Conservation (phyloP, 2,888 invertebrate species). For the Serripes groenlandicus region DNA sequence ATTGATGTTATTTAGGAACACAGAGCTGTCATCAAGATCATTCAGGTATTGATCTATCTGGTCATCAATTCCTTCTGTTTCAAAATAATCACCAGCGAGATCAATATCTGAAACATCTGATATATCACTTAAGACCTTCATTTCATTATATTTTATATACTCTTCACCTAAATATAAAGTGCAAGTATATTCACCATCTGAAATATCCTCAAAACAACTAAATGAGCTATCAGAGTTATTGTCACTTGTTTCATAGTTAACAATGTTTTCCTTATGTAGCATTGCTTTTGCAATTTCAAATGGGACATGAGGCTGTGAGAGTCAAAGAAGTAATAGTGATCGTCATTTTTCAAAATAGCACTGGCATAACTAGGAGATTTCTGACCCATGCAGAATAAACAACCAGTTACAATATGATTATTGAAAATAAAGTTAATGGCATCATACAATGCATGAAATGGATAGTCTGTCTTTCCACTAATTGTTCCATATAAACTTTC, state of each 20-base stretch:
- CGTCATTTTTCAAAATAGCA: neutral
- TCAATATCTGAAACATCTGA: constrained; percentile 2
- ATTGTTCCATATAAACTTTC: neutral
- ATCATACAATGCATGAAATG: neutral
- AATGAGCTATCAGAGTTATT: constrained; percentile 1
- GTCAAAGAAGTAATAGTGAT: neutral
- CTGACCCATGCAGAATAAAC: neutral
- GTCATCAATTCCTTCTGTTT: neutral
- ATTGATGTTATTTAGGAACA: neutral
- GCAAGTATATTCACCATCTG: constrained; percentile 32
- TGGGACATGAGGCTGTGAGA: neutral
- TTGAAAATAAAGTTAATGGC: neutral
- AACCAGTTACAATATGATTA: neutral
- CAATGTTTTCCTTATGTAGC: neutral
- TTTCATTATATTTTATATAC: neutral
- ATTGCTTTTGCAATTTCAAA: constrained; percentile 20
- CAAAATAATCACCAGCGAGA: neutral
- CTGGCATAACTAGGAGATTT: neutral
- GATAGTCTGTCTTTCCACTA: neutral
- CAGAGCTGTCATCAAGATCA: neutral
- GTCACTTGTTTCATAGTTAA: neutral
- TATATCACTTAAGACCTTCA: neutral
- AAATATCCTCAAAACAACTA: constrained; percentile 21
- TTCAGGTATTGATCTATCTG: neutral
- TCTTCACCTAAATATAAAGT: constrained; percentile 9